These are phyloP conservation scores for Aramus guarauna DNA, from an alignment of 2,113 vertebrate species.

Conservation along the genomic window DNA sequence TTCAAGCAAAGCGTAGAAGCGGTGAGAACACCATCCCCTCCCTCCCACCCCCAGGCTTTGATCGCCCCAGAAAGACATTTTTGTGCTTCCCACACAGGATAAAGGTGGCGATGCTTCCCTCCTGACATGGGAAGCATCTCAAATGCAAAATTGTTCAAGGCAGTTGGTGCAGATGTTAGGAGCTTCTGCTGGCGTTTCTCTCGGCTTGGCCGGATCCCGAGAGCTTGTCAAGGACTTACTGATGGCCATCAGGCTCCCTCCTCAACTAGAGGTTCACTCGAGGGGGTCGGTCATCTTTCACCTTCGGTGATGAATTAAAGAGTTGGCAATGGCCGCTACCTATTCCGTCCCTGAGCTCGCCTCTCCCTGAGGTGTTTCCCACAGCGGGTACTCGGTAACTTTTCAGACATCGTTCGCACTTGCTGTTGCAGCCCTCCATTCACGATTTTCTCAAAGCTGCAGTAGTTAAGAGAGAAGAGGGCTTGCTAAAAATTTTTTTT, in stretches of 20 bases:
- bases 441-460: background rate
- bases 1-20: background rate
- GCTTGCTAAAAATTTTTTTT: background rate
- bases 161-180: background rate
- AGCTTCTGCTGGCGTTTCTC: background rate
- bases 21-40: background rate
- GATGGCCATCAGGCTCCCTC: background rate
- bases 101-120: background rate
- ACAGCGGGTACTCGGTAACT: rapidly evolving
- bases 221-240: background rate
- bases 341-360: no score
- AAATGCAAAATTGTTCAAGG: background rate
- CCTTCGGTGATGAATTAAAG: background rate
- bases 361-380: background rate
- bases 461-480: background rate
- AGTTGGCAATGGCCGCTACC: rapidly evolving
- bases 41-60: background rate
- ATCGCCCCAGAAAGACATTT: background rate
- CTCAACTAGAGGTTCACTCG: background rate
- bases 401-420: no score
- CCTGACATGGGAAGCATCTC: background rate
- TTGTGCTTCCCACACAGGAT: background rate
- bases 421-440: background rate
- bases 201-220: background rate
- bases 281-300: background rate